Percentiles rank a stretch among this genome's conserved stretches.
Conservation (phyloP, 2,888 invertebrate species). For the Dryococelus australis region DNA sequence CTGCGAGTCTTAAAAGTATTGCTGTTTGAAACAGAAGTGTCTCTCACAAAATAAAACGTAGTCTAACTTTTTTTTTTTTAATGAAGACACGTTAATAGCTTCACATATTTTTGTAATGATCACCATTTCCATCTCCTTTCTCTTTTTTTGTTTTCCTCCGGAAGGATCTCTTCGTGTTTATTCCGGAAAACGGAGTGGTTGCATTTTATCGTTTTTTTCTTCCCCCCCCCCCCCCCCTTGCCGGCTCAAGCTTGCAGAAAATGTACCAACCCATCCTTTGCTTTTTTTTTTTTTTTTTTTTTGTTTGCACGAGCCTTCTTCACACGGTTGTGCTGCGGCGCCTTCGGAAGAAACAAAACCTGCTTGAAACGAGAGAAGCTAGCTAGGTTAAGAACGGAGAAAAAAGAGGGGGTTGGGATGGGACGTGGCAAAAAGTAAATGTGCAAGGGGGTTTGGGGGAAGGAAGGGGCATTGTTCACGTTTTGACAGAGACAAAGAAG, state of each 20-base stretch:
- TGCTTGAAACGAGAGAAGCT: not conserved
- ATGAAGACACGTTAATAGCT: too few species aligned
- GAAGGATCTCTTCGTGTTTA: not conserved
- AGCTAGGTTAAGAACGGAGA: not conserved
- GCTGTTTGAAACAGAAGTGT: too few species aligned
- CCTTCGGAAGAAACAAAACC: not conserved
- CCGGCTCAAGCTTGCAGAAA: not conserved
- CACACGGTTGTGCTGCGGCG: too few species aligned
- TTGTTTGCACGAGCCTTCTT: not conserved
- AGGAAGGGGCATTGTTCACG: conserved; percentile 12
- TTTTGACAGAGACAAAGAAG: conserved; percentile 22
- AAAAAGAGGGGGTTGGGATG: not conserved
- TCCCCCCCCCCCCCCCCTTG: not conserved
- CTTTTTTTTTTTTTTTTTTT: not conserved
- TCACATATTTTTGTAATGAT: not conserved
- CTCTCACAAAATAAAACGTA: too few species aligned
- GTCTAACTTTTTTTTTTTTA: too few species aligned
- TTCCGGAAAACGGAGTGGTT: not conserved
- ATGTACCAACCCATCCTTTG: not conserved
- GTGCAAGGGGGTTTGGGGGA: not conserved
- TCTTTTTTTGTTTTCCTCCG: not conserved
- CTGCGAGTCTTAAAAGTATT: too few species aligned
- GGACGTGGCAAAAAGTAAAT: not conserved
- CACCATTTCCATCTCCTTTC: not conserved
- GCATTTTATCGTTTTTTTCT: not conserved